These are phyloP conservation scores for Galerucella pusilla DNA, from an alignment of 2,888 invertebrate species.

Conservation along the genomic window DNA sequence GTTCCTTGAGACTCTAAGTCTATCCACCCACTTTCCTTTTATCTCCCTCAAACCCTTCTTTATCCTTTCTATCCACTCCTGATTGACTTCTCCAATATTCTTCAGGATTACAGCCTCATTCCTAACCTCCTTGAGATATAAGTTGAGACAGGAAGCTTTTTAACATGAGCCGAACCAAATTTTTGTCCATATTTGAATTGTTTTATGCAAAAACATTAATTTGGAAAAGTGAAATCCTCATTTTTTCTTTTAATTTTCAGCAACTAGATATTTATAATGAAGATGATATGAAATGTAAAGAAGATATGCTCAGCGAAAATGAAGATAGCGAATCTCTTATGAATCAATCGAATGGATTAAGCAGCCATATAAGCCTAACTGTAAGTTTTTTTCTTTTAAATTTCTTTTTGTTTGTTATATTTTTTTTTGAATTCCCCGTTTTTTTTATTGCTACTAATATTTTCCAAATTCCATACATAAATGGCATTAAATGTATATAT, in stretches of 20 bases:
- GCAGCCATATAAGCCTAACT: slow-evolving; percentile 59
- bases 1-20: no score
- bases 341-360: slow-evolving; percentile 54
- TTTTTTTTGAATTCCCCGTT: neutral
- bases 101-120: no score
- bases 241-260: neutral
- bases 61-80: no score
- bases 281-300: slow-evolving; percentile 54
- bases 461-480: slow-evolving; percentile 3
- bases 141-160: no score
- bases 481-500: slow-evolving; percentile 22
- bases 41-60: no score
- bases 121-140: no score
- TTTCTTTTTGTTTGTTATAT: neutral
- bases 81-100: no score
- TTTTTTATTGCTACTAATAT: slow-evolving; percentile 2
- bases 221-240: no score
- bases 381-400: slow-evolving; percentile 49
- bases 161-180: no score
- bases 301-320: slow-evolving; percentile 59
- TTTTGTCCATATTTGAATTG: no score
- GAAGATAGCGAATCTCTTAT: slow-evolving; percentile 53
- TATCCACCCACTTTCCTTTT: no score
- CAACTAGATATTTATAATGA: slow-evolving; percentile 45
- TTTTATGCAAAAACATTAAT: no score